Conservation (phyloP, 2,797 vertebrate species). For the Benthosema pterotum region DNA sequence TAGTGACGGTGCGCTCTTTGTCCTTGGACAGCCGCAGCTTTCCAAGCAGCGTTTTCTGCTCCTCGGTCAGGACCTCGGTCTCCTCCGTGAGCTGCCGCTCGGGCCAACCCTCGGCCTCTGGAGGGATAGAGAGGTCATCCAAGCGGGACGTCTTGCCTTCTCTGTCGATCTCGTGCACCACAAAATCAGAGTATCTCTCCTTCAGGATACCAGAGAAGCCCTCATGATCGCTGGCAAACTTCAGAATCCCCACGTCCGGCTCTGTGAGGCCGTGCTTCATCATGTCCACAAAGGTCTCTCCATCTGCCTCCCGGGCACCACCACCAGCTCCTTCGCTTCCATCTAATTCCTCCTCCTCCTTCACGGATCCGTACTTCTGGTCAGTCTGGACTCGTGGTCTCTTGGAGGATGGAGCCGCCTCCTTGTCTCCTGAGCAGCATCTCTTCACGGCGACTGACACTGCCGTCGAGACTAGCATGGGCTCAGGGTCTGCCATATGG, state of each 20-base stretch:
- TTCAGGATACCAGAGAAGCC: slow-evolving; percentile 98
- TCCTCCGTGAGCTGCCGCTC: slow-evolving; percentile 63
- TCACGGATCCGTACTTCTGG: slow-evolving; percentile 62
- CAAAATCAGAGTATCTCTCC: slow-evolving; percentile 97
- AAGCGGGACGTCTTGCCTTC: slow-evolving; percentile 88
- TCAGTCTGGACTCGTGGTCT: slow-evolving; percentile 77
- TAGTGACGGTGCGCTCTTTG: slow-evolving; percentile 90
- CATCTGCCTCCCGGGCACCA: slow-evolving; percentile 73
- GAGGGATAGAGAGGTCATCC: slow-evolving; percentile 90
- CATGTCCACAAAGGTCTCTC: slow-evolving; percentile 95
- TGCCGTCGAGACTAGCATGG: not conserved
- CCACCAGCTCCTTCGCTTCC: slow-evolving; percentile 70
- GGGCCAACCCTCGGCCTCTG: slow-evolving; percentile 88
- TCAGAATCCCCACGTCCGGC: slow-evolving; percentile 93
- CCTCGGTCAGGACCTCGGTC: slow-evolving; percentile 85
- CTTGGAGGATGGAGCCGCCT: slow-evolving; percentile 59
- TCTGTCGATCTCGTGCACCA: slow-evolving; percentile 97
- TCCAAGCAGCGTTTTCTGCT: slow-evolving; percentile 90
- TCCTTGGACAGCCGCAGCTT: slow-evolving; percentile 96
- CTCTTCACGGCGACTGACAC: slow-evolving; percentile 73
- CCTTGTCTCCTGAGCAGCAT: slow-evolving; percentile 57
- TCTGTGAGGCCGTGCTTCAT: slow-evolving; percentile 98
- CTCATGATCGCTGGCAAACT: slow-evolving; percentile 91
- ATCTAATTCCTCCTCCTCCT: slow-evolving; percentile 39
- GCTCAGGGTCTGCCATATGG: slow-evolving; percentile 73